Evolutionary conservation across 2,113 vertebrate genomes (phyloP).

Genomic region (Narcine bancroftii): DNA sequence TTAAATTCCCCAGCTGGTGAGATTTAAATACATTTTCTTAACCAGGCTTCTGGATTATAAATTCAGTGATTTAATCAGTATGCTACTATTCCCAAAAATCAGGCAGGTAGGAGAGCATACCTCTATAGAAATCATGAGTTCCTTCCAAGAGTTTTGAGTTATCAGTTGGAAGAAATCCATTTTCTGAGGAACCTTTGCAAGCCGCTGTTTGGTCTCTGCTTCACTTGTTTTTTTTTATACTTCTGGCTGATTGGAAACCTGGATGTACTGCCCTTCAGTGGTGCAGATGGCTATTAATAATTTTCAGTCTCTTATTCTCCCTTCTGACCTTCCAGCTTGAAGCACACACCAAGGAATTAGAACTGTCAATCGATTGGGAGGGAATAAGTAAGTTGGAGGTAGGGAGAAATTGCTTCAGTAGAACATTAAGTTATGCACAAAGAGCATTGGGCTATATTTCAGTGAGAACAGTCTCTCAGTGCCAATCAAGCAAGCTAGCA

Average conservation of each 20-base stretch:
- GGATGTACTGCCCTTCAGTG: neutral
- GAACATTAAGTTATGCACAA: constrained; percentile 12
- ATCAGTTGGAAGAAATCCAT: neutral
- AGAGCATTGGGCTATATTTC: neutral
- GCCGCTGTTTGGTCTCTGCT: neutral
- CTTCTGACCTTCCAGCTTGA: constrained; percentile 4
- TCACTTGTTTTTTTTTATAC: neutral
- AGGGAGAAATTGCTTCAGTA: neutral
- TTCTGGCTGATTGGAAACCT: neutral
- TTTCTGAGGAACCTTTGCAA: neutral
- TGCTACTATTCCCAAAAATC: neutral
- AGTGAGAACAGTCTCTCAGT: neutral
- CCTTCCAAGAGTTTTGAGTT: neutral
- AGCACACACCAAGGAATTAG: neutral
- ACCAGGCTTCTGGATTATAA: too few species aligned
- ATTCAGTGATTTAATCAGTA: too few species aligned
- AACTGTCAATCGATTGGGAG: neutral
- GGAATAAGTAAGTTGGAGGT: neutral
- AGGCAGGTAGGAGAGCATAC: neutral
- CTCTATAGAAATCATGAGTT: neutral
- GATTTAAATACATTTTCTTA: too few species aligned
- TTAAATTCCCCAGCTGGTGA: too few species aligned
- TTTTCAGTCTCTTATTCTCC: neutral
- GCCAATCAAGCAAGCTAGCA: neutral
- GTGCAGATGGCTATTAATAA: neutral